Evolutionary conservation across 1,140 invertebrate species (phyloP).

Genomic region (Drosophila littoralis): DNA sequence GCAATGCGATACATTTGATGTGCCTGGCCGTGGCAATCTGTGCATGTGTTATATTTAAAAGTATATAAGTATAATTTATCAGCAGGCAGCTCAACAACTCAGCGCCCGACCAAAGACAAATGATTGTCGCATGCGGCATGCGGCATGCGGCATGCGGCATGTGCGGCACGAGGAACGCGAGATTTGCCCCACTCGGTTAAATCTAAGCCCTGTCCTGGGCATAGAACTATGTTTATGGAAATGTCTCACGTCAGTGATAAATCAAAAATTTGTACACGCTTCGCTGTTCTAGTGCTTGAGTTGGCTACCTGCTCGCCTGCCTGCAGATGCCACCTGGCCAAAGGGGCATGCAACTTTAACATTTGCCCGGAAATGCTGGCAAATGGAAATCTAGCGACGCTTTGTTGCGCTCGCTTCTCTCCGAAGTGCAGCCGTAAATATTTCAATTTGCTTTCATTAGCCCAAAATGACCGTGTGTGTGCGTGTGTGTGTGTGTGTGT

Average conservation of each 20-base stretch:
- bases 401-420: conserved; percentile 35
- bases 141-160: too few species aligned
- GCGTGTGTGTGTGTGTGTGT: not conserved
- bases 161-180: too few species aligned
- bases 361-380: conserved; percentile 2
- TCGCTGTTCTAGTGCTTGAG: conserved; percentile 44
- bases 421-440: conserved; percentile 76
- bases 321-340: conserved; percentile 16
- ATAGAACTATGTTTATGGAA: conserved; percentile 1
- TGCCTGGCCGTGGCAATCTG: not conserved
- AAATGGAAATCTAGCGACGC: conserved; percentile 69
- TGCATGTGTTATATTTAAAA: conserved; percentile 20
- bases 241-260: conserved; percentile 57
- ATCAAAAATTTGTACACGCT: conserved; percentile 69
- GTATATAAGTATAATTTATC: conserved; percentile 74
- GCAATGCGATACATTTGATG: conserved; percentile 57
- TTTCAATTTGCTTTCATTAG: conserved; percentile 76
- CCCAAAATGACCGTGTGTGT: conserved; percentile 36
- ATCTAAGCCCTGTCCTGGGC: too few species aligned
- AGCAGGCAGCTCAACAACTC: conserved; percentile 35
- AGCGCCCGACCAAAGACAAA: conserved; percentile 56
- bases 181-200: not conserved
- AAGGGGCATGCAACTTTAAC: not conserved
- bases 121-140: conserved; percentile 47
- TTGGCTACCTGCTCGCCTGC: too few species aligned